Percentiles rank a stretch among this genome's conserved stretches.
These are phyloP conservation scores for Rhamnusium bicolor DNA, from an alignment of 2,888 invertebrate genomes.

Conservation along the genomic window DNA sequence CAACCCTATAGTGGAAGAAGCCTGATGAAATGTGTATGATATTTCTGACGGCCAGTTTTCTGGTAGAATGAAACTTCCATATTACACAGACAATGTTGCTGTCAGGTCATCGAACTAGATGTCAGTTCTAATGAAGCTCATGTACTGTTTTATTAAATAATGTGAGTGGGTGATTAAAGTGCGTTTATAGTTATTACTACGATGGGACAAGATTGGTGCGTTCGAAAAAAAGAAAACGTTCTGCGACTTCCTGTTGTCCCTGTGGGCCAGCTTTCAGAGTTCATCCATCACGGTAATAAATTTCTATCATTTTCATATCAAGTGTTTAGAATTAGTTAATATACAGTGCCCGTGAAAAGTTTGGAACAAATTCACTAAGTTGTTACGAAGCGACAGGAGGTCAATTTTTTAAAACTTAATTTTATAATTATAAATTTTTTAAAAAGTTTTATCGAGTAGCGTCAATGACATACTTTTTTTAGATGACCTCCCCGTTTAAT, in stretches of 20 bases:
- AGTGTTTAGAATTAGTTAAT: too few species aligned
- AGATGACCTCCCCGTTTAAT: too few species aligned
- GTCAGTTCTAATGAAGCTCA: background rate
- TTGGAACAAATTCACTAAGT: too few species aligned
- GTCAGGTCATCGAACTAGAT: constrained; percentile 25
- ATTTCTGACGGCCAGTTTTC: constrained; percentile 16
- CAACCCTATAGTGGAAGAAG: constrained; percentile 7
- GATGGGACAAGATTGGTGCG: constrained; percentile 85
- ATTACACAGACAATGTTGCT: background rate
- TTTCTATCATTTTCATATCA: too few species aligned
- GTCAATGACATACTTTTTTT: too few species aligned
- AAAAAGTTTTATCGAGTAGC: too few species aligned
- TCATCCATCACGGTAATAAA: constrained; percentile 72
- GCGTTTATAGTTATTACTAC: background rate
- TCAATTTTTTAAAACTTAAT: too few species aligned
- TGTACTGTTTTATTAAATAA: constrained; percentile 5
- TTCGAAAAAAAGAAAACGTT: constrained; percentile 81
- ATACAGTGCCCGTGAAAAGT: too few species aligned
- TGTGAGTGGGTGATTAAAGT: constrained; percentile 10
- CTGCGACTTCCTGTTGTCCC: constrained; percentile 75
- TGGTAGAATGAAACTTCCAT: constrained; percentile 20
- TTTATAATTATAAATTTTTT: too few species aligned
- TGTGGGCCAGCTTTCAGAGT: constrained; percentile 75
- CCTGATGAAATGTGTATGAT: constrained; percentile 15
- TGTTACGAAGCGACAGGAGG: too few species aligned